phyloP scores from a whole-genome alignment of 2,113 vertebrate genomes.

The Psittacula cyanocephala region DNA sequence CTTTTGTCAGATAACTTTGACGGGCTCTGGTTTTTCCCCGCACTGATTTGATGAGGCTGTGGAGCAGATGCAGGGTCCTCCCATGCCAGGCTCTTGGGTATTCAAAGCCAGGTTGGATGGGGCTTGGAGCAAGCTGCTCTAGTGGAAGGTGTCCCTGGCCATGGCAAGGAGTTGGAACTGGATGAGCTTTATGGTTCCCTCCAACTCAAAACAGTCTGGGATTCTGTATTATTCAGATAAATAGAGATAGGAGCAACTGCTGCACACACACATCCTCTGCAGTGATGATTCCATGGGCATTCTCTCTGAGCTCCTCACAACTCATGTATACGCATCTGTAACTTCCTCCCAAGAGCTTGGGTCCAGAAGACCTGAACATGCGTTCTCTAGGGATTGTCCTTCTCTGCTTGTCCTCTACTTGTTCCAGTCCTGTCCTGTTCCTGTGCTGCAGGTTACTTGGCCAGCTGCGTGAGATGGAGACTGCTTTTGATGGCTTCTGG shows the following conservation, averaged over 20 bases:
- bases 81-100: background rate
- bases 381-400: background rate
- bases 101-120: background rate
- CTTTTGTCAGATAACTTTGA: background rate
- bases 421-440: background rate
- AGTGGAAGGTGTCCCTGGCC: background rate
- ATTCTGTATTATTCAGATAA: background rate
- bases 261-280: background rate
- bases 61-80: background rate
- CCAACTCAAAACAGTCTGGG: background rate
- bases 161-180: background rate
- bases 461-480: conserved; percentile 94
- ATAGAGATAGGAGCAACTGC: background rate
- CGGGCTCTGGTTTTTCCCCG: background rate
- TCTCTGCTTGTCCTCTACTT: background rate
- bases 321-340: fast-evolving
- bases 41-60: fast-evolving
- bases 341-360: background rate
- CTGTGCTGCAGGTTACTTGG: conserved; percentile 82
- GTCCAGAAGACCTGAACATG: background rate
- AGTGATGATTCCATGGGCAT: background rate
- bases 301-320: background rate
- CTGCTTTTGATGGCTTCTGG: conserved; percentile 96
- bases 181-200: background rate
- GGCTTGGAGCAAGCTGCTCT: background rate